These are phyloP conservation scores for Cyphomyrus plagiostoma DNA, from an alignment of 2,113 vertebrate genomes.

Conservation along the genomic window DNA sequence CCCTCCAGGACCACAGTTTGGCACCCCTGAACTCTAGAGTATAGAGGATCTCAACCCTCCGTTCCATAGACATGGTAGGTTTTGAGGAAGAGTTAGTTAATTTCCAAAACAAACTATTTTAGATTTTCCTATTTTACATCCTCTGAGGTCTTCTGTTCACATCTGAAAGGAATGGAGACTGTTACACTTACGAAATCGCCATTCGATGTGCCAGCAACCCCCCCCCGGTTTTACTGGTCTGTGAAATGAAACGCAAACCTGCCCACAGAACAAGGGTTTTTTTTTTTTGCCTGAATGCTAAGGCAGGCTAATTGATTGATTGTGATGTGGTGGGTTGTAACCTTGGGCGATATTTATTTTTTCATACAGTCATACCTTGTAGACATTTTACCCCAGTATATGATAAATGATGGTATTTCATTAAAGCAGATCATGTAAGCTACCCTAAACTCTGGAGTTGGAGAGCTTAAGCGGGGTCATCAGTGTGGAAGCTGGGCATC, in stretches of 20 bases:
- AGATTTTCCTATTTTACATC: neutral
- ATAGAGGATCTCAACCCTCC: neutral
- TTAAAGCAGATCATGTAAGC: neutral
- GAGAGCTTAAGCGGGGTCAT: neutral
- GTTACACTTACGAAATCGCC: neutral
- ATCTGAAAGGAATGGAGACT: neutral
- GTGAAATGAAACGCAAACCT: neutral
- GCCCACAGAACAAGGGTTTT: neutral
- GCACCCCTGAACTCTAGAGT: neutral
- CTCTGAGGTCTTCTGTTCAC: too few species aligned
- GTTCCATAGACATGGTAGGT: neutral
- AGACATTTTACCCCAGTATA: neutral
- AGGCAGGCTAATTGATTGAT: neutral
- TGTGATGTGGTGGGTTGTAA: neutral
- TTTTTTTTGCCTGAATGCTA: neutral
- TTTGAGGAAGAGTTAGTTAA: neutral
- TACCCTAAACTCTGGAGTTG: neutral
- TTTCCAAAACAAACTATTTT: neutral
- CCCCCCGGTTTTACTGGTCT: too few species aligned
- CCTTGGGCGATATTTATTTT: neutral
- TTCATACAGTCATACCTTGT: neutral
- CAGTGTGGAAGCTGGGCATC: neutral
- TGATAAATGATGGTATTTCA: neutral
- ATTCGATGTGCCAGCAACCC: neutral
- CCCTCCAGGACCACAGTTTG: too few species aligned